These are phyloP conservation scores for Drosophila seclusa DNA, from an alignment of 2,888 invertebrate species.

Conservation along the genomic window DNA sequence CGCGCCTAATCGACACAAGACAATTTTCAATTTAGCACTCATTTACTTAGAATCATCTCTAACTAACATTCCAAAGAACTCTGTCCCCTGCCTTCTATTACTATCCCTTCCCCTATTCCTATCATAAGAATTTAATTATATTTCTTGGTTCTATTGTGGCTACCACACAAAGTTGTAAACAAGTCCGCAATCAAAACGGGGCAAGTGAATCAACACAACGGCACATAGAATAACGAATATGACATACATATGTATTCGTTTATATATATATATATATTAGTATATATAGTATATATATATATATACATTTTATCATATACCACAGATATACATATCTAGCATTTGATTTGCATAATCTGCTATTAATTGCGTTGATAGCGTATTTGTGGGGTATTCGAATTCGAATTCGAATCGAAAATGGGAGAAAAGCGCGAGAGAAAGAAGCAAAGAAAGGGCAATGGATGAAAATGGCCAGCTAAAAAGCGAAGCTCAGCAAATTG, in stretches of 20 bases:
- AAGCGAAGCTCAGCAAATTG: constrained; percentile 54
- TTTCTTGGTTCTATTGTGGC: constrained; percentile 6
- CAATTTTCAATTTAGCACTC: constrained; percentile 73
- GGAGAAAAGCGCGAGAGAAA: constrained; percentile 30
- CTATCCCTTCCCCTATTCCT: not conserved
- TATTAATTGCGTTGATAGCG: constrained; percentile 80
- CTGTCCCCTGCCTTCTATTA: not conserved
- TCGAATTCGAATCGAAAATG: constrained; percentile 30
- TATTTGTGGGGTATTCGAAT: constrained; percentile 35
- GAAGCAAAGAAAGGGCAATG: constrained; percentile 21
- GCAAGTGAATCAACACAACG: constrained; percentile 14
- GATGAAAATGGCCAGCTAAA: constrained; percentile 9
- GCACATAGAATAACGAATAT: constrained; percentile 5
- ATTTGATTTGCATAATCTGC: constrained; percentile 81
- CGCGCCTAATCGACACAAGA: constrained; percentile 72
- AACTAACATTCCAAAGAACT: constrained; percentile 12
- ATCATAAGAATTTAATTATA: constrained; percentile 45
- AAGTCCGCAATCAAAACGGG: constrained; percentile 37
- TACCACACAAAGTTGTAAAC: constrained; percentile 19
- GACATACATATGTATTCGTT: constrained; percentile 4
- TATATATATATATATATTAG: constrained; percentile 25
- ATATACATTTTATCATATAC: constrained; percentile 46
- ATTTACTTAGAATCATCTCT: constrained; percentile 37
- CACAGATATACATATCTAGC: constrained; percentile 46
- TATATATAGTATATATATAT: constrained; percentile 40